A percentile compares a stretch with the other conserved stretches of the same genome.
These are phyloP conservation scores for Chironomus tepperi DNA, from an alignment of 1,140 invertebrate species.

Conservation along the genomic window DNA sequence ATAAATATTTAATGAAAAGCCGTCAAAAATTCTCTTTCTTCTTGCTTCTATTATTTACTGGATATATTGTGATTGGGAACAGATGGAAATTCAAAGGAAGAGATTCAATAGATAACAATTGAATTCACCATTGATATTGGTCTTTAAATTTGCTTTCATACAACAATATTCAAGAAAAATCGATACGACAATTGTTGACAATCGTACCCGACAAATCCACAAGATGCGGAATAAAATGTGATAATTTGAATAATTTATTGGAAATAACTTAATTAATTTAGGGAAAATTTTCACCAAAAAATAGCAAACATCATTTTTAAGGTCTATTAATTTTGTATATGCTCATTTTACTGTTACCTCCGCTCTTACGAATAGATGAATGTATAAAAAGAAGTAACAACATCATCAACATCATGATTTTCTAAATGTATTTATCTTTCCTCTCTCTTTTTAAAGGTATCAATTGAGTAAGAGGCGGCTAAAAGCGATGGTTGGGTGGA, in stretches of 20 bases:
- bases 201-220: neutral
- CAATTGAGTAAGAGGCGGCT: neutral
- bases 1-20: conserved; percentile 24
- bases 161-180: no score
- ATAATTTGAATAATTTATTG: neutral
- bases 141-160: no score
- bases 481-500: neutral
- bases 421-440: neutral
- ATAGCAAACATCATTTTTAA: neutral
- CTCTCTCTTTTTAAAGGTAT: neutral
- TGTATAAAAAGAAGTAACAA: no score
- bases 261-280: conserved; percentile 22
- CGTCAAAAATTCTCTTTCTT: neutral
- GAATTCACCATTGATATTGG: no score
- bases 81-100: no score
- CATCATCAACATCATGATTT: neutral
- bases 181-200: no score
- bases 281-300: neutral
- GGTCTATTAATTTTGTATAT: no score
- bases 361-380: no score
- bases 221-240: neutral
- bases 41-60: neutral
- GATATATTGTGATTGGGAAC: no score
- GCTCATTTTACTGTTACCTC: no score
- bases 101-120: no score